Conservation (phyloP, 2,113 vertebrate genomes). For the Butastur rufipennis region DNA sequence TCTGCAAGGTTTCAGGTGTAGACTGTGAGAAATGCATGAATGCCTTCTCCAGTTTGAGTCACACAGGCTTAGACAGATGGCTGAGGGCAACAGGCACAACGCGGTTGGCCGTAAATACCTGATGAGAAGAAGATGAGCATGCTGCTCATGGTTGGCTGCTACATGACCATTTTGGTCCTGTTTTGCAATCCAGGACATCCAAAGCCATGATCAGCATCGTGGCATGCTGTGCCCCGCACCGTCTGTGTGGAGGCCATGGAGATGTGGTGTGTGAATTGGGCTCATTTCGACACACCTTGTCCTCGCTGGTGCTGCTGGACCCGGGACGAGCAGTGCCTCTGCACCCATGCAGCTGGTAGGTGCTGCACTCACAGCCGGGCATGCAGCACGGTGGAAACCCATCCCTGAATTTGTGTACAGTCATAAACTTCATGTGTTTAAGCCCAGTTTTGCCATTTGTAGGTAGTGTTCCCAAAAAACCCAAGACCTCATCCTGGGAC, state of each 20-base stretch:
- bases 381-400: too few relatives aligned
- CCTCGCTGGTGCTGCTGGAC: too few relatives aligned
- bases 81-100: background rate
- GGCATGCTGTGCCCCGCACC: rapidly evolving
- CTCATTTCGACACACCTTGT: background rate
- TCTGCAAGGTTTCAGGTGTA: background rate
- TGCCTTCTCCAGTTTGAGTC: background rate
- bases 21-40: rapidly evolving
- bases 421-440: background rate
- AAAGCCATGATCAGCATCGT: background rate
- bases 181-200: background rate
- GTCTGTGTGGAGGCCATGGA: background rate
- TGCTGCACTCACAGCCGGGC: background rate
- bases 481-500: too few relatives aligned
- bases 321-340: background rate
- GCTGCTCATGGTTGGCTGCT: background rate
- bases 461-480: too few relatives aligned
- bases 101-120: background rate
- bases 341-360: background rate
- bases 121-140: background rate
- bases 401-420: background rate
- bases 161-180: background rate
- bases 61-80: background rate
- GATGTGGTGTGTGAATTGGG: background rate
- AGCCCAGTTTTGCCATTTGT: background rate